Evolutionary conservation across 2,888 invertebrate species (phyloP).

Genomic region (Cryptus viduatorius): DNA sequence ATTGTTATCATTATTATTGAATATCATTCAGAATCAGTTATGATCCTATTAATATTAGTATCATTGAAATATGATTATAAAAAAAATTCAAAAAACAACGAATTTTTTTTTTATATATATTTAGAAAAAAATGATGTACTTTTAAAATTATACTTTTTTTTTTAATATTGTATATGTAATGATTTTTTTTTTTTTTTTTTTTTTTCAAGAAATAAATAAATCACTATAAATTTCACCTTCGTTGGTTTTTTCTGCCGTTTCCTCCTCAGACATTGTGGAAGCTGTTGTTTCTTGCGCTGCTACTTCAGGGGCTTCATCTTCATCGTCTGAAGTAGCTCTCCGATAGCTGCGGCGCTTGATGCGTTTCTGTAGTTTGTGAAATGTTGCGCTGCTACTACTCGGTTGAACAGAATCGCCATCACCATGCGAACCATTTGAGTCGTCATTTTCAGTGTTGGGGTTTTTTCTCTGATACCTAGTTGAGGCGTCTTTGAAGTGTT

Average conservation of each 20-base stretch:
- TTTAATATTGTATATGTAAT: too few species aligned
- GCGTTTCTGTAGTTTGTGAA: conserved; percentile 75
- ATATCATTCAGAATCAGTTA: too few species aligned
- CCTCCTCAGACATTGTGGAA: background rate
- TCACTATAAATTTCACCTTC: background rate
- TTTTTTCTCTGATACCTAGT: background rate
- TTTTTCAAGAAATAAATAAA: background rate
- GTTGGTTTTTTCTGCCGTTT: background rate
- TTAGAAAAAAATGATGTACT: too few species aligned
- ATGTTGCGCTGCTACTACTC: conserved; percentile 62
- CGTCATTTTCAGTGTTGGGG: background rate
- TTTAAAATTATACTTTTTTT: too few species aligned
- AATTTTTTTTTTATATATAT: too few species aligned
- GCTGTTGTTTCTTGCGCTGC: background rate
- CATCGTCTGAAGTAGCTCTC: conserved; percentile 66
- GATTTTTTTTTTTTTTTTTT: too few species aligned
- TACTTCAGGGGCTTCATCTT: conserved; percentile 12
- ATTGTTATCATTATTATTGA: too few species aligned
- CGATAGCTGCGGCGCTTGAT: conserved; percentile 79
- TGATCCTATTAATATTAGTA: too few species aligned
- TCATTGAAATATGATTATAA: background rate
- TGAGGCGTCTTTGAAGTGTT: background rate
- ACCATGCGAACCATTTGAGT: background rate
- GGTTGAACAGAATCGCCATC: conserved; percentile 22
- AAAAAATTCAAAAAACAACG: background rate